Evolutionary conservation across 2,113 vertebrate genomes (phyloP).

Genomic region (Bothrops jararaca): DNA sequence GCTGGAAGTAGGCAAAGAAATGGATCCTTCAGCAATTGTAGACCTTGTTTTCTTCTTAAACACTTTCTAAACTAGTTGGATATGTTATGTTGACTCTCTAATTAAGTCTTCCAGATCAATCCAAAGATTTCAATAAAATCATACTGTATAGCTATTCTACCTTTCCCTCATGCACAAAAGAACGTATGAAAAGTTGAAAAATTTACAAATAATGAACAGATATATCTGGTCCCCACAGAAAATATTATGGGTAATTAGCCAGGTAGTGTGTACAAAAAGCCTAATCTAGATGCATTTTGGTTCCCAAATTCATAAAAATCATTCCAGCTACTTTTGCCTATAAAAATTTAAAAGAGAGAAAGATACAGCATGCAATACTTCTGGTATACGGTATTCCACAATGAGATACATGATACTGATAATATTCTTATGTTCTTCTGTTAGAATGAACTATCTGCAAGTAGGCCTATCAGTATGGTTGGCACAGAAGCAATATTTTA

Average conservation of each 20-base stretch:
- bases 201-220: background rate
- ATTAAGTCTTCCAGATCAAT: background rate
- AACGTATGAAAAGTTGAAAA: background rate
- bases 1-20: conserved; percentile 34
- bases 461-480: background rate
- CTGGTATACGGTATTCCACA: background rate
- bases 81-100: background rate
- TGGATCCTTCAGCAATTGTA: conserved; percentile 4
- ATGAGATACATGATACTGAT: background rate
- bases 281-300: background rate
- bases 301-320: background rate
- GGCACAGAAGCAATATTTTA: background rate
- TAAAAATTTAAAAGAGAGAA: background rate
- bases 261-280: background rate
- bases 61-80: background rate
- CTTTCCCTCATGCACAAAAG: background rate
- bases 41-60: conserved; percentile 17
- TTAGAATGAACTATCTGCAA: background rate
- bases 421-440: accelerated
- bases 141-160: background rate
- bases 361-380: background rate
- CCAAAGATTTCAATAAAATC: background rate
- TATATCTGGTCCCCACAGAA: background rate
- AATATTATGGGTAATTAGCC: background rate
- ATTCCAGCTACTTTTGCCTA: background rate